Percentiles rank a stretch among this genome's conserved stretches.
phyloP scores from a whole-genome alignment of 2,888 invertebrate genomes.

The Melinaea menophilus region DNA sequence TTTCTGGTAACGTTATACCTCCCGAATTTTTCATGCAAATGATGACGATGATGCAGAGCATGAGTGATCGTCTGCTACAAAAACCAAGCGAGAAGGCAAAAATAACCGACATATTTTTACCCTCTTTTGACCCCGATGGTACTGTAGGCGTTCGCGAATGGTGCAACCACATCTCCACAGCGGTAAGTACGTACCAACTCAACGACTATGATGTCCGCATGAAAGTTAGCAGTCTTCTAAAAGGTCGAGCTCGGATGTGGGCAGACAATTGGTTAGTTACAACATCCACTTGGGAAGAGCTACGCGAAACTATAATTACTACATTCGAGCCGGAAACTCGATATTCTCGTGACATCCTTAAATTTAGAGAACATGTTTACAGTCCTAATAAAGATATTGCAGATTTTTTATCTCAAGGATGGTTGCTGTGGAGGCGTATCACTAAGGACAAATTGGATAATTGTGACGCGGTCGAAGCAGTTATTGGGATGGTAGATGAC shows the following conservation, averaged over 20 bases:
- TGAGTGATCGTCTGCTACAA: constrained; percentile 32
- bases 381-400: constrained; percentile 35
- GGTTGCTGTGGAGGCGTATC: constrained; percentile 38
- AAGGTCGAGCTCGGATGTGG: constrained; percentile 39
- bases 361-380: constrained; percentile 36
- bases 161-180: constrained; percentile 34
- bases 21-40: constrained; percentile 32
- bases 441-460: constrained; percentile 35
- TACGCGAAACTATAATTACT: constrained; percentile 22
- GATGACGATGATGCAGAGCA: constrained; percentile 36
- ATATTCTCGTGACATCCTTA: too few species aligned
- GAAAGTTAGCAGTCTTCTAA: constrained; percentile 36
- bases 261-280: constrained; percentile 37
- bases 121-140: constrained; percentile 37
- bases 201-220: constrained; percentile 33
- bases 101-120: constrained; percentile 36
- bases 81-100: constrained; percentile 25
- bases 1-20: constrained; percentile 6
- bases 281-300: constrained; percentile 35
- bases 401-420: constrained; percentile 36
- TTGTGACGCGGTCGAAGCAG: constrained; percentile 19
- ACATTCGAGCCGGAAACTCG: too few species aligned
- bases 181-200: constrained; percentile 22
- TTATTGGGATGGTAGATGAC: constrained; percentile 35
- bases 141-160: constrained; percentile 35